A percentile compares a stretch with the other conserved stretches of the same genome.
These are phyloP conservation scores for Oxystoma pomonae DNA, from an alignment of 2,888 invertebrate genomes.

Conservation along the genomic window DNA sequence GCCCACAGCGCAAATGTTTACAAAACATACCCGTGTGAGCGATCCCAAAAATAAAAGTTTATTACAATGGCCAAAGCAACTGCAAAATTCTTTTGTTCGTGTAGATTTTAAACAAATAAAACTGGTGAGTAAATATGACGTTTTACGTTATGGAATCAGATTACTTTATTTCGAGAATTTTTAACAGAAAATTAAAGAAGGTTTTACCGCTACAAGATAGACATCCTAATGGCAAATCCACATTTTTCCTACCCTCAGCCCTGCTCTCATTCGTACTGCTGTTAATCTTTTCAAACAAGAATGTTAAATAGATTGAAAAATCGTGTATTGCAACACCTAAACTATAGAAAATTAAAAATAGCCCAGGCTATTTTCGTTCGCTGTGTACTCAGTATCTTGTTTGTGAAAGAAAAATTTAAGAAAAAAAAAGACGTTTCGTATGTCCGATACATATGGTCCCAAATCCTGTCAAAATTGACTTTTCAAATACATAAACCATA, in stretches of 20 bases:
- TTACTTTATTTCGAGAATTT: no score
- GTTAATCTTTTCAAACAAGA: not conserved
- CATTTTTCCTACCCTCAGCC: no score
- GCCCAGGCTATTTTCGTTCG: not conserved
- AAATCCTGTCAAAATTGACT: no score
- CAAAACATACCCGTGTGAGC: not conserved
- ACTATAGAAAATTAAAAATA: slow-evolving; percentile 3
- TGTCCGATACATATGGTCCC: not conserved
- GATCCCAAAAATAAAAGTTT: not conserved
- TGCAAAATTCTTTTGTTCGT: not conserved
- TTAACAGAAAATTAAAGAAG: no score
- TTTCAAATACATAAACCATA: no score
- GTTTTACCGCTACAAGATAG: no score
- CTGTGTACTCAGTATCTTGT: not conserved
- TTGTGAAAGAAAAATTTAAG: not conserved
- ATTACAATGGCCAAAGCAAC: not conserved
- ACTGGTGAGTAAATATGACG: not conserved
- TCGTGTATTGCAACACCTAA: not conserved
- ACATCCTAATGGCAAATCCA: no score
- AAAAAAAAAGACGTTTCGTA: not conserved
- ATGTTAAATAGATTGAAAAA: not conserved
- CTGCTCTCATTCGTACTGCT: no score
- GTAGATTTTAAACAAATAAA: not conserved
- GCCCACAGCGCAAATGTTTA: not conserved
- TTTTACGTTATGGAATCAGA: no score